Percentiles rank a stretch among this genome's conserved stretches.
These are phyloP conservation scores for Pedetes capensis DNA, from an alignment of 2,113 vertebrate species.

Conservation along the genomic window DNA sequence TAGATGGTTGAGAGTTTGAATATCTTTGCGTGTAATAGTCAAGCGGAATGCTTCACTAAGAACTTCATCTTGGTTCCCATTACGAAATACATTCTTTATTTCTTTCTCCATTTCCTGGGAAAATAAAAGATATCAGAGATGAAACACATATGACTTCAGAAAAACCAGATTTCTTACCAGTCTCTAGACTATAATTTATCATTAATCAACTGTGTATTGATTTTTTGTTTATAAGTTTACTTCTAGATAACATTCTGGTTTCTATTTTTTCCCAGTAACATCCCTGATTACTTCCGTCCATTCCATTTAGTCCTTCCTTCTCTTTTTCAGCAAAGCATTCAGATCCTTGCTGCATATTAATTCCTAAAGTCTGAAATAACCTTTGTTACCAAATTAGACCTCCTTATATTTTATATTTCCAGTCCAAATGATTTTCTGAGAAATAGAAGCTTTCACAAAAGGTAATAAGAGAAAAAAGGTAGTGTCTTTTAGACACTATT, in stretches of 20 bases:
- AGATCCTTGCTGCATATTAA: constrained; percentile 13
- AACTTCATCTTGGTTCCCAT: constrained; percentile 92
- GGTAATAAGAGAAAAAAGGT: not conserved
- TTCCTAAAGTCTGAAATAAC: constrained; percentile 10
- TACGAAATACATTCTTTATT: constrained; percentile 88
- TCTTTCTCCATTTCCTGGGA: constrained; percentile 92
- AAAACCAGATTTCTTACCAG: not conserved
- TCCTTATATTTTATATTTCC: not conserved
- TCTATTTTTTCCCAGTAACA: not conserved
- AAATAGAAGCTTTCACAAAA: constrained; percentile 14
- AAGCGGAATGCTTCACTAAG: constrained; percentile 95
- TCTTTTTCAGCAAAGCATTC: not conserved
- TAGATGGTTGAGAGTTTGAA: constrained; percentile 94
- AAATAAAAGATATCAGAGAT: constrained; percentile 32
- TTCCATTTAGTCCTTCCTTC: not conserved
- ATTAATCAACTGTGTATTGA: not conserved
- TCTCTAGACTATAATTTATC: not conserved
- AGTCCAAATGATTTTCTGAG: not conserved
- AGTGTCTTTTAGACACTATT: not conserved
- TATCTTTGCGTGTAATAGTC: constrained; percentile 95
- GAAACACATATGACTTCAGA: not conserved
- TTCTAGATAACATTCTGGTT: not conserved
- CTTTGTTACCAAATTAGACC: not conserved
- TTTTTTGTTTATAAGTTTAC: not conserved
- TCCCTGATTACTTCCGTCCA: not conserved